Evolutionary conservation across 2,888 invertebrate species (phyloP).

Genomic region (Meloe dianella): DNA sequence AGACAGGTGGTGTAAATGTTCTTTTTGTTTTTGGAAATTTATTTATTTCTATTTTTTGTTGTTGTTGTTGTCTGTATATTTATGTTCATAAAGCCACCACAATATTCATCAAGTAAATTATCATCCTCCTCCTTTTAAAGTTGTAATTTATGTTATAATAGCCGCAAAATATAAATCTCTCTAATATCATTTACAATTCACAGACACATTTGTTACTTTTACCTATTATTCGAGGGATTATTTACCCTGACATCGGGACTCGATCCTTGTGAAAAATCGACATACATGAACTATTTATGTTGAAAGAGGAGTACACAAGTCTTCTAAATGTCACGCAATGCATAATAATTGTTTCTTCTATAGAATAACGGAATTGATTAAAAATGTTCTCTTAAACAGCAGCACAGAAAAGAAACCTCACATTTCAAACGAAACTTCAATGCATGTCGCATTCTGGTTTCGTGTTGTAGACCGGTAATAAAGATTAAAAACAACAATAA

Average conservation of each 20-base stretch:
- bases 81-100: background rate
- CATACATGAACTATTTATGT: background rate
- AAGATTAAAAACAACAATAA: slow-evolving; percentile 45
- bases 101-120: slow-evolving; percentile 6
- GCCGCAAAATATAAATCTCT: slow-evolving; percentile 17
- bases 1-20: background rate
- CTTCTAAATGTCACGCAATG: slow-evolving; percentile 1
- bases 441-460: slow-evolving; percentile 36
- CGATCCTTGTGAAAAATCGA: background rate
- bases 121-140: background rate
- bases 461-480: slow-evolving; percentile 41
- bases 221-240: slow-evolving; percentile 4
- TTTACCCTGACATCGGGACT: background rate
- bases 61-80: background rate
- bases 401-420: slow-evolving; percentile 26
- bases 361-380: too few relatives aligned
- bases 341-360: too few relatives aligned
- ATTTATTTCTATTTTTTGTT: background rate
- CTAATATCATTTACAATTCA: slow-evolving; percentile 17
- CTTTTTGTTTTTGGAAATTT: too few relatives aligned
- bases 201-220: slow-evolving; percentile 5
- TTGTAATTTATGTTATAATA: slow-evolving; percentile 14
- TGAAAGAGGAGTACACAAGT: background rate
- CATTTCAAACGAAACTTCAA: slow-evolving; percentile 26
- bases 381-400: background rate